Percentiles rank a stretch among this genome's conserved stretches.
These are phyloP conservation scores for Leptobrachium leishanense DNA, from an alignment of 2,113 vertebrate species.

Conservation along the genomic window DNA sequence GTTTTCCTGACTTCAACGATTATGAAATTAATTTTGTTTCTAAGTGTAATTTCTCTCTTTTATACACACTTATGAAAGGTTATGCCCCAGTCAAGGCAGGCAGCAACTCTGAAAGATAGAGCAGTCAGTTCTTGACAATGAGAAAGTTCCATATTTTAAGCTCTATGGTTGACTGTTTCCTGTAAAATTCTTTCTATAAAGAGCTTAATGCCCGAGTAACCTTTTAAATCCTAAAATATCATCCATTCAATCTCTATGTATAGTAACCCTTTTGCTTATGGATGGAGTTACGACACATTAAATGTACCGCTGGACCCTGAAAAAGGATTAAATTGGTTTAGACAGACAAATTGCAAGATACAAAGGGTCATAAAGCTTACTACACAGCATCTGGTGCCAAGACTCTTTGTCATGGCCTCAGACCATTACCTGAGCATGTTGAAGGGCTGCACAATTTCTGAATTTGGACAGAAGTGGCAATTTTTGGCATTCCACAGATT, in stretches of 20 bases:
- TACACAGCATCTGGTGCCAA: not conserved
- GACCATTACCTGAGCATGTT: not conserved
- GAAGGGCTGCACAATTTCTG: not conserved
- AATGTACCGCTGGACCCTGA: not conserved
- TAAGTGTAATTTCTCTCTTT: no score
- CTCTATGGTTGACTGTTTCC: no score
- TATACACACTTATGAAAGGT: no score
- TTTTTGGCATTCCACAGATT: not conserved
- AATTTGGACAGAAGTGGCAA: not conserved
- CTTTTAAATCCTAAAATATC: not conserved
- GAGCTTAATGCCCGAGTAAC: not conserved
- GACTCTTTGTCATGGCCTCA: not conserved
- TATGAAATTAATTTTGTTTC: no score
- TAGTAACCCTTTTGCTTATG: not conserved
- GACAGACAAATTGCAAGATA: not conserved
- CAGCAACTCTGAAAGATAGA: no score
- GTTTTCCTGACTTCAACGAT: no score
- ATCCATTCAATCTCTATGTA: not conserved
- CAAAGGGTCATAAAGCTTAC: conserved; percentile 1
- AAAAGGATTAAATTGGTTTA: not conserved
- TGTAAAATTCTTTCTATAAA: not conserved
- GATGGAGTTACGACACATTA: not conserved
- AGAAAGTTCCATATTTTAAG: no score
- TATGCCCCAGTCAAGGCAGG: no score
- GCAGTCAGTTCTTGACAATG: no score